Evolutionary conservation across 2,888 invertebrate genomes (phyloP).

Genomic region (Carpatolechia fugitivella): DNA sequence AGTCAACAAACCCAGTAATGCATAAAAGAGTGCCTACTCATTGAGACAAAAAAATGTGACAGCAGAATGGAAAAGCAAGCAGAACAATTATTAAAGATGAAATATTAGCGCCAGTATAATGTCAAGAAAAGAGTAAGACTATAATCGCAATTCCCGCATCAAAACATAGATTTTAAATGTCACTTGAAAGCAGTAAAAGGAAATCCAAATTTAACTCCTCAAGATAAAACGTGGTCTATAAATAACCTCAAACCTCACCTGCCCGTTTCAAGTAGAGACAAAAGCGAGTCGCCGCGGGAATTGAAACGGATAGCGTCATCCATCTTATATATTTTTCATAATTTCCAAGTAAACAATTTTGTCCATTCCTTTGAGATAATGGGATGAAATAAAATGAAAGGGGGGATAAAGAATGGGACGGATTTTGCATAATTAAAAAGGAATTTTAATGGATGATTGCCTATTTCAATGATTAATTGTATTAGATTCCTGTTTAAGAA

Average conservation of each 20-base stretch:
- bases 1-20: too few relatives aligned
- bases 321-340: slow-evolving; percentile 63
- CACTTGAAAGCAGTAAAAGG: too few relatives aligned
- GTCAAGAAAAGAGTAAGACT: too few relatives aligned
- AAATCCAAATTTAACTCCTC: neutral
- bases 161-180: too few relatives aligned
- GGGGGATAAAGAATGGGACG: slow-evolving; percentile 55
- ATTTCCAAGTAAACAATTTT: slow-evolving; percentile 64
- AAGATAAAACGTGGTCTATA: slow-evolving; percentile 1
- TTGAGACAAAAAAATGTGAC: too few relatives aligned
- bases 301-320: slow-evolving; percentile 11
- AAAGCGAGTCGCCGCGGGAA: neutral
- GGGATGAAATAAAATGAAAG: slow-evolving; percentile 11
- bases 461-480: slow-evolving; percentile 68
- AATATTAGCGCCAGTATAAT: too few relatives aligned
- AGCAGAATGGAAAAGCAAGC: too few relatives aligned
- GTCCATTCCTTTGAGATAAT: slow-evolving; percentile 47
- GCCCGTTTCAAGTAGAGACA: slow-evolving; percentile 1
- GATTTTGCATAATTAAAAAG: slow-evolving; percentile 77
- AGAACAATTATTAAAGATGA: too few relatives aligned
- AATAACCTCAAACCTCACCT: slow-evolving; percentile 2
- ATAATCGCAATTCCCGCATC: too few relatives aligned
- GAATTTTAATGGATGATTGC: slow-evolving; percentile 64
- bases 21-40: too few relatives aligned
- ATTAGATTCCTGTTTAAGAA: slow-evolving; percentile 24